These are phyloP conservation scores for Tipula unca DNA, from an alignment of 2,888 invertebrate species.

Conservation along the genomic window DNA sequence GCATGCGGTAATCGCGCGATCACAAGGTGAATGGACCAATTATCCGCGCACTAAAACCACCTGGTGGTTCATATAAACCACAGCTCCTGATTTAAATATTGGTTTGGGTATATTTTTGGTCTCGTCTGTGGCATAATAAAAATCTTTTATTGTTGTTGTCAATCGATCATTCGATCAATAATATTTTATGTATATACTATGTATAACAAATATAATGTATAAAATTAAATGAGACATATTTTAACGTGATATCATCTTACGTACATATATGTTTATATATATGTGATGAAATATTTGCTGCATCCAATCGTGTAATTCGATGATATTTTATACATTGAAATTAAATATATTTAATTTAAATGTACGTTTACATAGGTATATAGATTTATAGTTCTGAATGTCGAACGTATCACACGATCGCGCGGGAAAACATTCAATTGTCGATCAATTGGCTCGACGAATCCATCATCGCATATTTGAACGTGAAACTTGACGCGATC, in stretches of 20 bases:
- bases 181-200: neutral
- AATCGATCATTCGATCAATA: slow-evolving; percentile 1
- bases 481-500: too few species aligned
- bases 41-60: neutral
- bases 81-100: neutral
- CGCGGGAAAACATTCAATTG: neutral
- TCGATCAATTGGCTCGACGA: neutral
- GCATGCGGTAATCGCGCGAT: neutral
- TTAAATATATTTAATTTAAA: neutral
- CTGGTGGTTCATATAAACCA: neutral
- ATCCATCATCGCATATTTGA: neutral
- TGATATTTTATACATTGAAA: neutral
- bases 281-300: neutral
- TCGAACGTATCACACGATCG: neutral
- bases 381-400: too few species aligned
- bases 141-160: neutral
- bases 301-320: neutral
- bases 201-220: too few species aligned
- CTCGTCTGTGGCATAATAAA: slow-evolving; percentile 1
- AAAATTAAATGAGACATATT: slow-evolving; percentile 1
- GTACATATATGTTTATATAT: neutral
- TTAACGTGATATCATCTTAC: neutral
- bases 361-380: too few species aligned
- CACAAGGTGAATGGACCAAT: neutral
- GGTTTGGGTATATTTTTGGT: neutral